Evolutionary conservation across 2,113 vertebrate species (phyloP).

Genomic region (Anser brachyrhynchus): DNA sequence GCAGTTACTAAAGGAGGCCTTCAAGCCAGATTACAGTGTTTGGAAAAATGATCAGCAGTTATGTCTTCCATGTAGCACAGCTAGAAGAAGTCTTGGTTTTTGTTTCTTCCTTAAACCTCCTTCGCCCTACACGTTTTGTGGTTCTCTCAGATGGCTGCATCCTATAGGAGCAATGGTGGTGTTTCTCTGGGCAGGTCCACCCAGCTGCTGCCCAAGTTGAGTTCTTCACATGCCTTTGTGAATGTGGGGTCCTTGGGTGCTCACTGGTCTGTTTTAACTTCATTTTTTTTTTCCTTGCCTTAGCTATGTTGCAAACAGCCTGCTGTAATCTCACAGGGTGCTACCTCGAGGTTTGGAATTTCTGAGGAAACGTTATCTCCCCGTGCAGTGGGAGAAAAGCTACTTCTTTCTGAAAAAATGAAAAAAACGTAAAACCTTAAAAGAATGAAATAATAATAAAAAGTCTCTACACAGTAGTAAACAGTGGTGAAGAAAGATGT

Average conservation of each 20-base stretch:
- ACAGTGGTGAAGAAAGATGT: not conserved
- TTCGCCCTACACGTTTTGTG: not conserved
- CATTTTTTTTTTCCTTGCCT: not conserved
- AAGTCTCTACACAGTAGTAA: not conserved
- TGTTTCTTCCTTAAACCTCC: not conserved
- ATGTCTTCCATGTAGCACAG: not conserved
- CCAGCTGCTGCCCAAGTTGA: not conserved
- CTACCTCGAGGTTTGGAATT: not conserved
- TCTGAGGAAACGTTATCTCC: not conserved
- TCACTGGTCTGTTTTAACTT: not conserved
- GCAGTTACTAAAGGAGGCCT: not conserved
- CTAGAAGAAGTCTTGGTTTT: not conserved
- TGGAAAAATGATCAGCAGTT: not conserved
- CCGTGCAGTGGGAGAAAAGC: rapidly evolving
- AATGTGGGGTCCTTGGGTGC: not conserved
- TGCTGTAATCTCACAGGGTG: not conserved
- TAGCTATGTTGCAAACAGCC: not conserved
- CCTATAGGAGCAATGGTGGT: not conserved
- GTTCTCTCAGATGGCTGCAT: not conserved
- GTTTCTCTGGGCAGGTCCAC: not conserved
- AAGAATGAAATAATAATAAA: not conserved
- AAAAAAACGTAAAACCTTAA: not conserved
- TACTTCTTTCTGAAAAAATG: not conserved
- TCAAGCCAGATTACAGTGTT: not conserved
- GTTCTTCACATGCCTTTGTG: not conserved